Conservation (phyloP, 2,888 invertebrate genomes). For the Patella depressa region DNA sequence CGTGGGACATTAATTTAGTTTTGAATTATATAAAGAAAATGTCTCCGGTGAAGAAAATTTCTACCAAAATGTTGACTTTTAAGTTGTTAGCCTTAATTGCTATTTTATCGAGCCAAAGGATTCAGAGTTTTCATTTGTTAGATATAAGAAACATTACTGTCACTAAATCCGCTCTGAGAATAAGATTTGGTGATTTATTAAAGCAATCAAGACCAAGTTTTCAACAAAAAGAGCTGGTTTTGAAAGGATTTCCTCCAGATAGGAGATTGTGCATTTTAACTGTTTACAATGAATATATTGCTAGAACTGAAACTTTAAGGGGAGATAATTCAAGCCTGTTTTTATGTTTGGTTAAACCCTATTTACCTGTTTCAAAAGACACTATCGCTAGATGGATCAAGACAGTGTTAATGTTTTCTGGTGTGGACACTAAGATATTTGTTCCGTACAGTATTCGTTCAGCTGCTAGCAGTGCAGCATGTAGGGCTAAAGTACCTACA, state of each 20-base stretch:
- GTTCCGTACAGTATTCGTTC: not conserved
- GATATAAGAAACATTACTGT: conserved; percentile 14
- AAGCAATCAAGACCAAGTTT: not conserved
- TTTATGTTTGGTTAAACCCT: no score
- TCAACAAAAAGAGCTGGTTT: not conserved
- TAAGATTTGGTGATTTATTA: conserved; percentile 1
- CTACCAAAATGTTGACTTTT: conserved; percentile 12
- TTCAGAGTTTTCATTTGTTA: conserved; percentile 14
- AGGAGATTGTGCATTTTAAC: no score
- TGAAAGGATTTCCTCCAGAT: no score
- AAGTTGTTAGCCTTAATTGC: conserved; percentile 14
- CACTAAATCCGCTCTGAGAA: not conserved
- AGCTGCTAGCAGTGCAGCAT: not conserved
- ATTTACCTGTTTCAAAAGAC: no score
- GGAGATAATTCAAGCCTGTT: not conserved
- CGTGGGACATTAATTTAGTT: conserved; percentile 14
- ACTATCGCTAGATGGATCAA: no score
- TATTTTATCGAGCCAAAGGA: conserved; percentile 18
- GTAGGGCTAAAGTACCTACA: not conserved
- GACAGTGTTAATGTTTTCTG: no score
- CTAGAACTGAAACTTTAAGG: no score
- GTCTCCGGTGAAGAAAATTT: conserved; percentile 9
- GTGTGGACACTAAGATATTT: no score
- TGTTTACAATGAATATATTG: no score
- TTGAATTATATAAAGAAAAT: conserved; percentile 17